phyloP scores from a whole-genome alignment of 1,140 invertebrate species.

The Magallana angulata region DNA sequence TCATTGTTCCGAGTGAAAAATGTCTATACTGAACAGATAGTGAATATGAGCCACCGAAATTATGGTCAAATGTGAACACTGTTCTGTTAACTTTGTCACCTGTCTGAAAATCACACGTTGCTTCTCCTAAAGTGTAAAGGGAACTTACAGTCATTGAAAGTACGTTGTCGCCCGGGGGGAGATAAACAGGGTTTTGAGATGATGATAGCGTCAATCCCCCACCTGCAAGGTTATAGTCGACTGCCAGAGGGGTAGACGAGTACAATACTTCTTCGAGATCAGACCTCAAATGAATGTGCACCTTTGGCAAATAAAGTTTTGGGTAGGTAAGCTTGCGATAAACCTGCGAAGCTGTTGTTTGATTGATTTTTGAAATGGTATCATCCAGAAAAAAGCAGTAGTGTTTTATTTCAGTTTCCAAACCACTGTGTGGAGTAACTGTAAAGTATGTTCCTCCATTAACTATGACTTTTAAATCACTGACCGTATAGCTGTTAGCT shows the following conservation, averaged over 20 bases:
- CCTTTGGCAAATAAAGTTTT: background rate
- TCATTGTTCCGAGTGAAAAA: background rate
- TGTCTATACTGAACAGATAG: background rate
- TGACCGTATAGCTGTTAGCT: background rate
- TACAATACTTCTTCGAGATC: background rate
- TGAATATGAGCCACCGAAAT: background rate
- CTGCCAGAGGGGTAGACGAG: background rate
- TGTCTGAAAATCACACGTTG: background rate
- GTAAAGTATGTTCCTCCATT: background rate
- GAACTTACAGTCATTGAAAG: background rate
- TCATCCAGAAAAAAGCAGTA: background rate
- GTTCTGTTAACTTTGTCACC: slow-evolving; percentile 11
- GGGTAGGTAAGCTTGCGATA: background rate
- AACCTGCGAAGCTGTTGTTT: background rate
- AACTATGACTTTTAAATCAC: background rate
- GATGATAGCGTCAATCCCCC: background rate
- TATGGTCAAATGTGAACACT: background rate
- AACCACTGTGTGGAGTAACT: background rate
- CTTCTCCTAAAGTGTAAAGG: background rate
- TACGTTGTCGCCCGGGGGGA: background rate
- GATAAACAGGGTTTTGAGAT: background rate
- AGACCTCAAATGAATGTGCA: background rate
- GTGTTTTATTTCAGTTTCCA: background rate
- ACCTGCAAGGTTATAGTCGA: background rate
- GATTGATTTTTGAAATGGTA: background rate